Evolutionary conservation across 2,888 invertebrate species (phyloP), one percentile per base, ranked within the genome.

Genomic region (Heliconius cydno): DNA sequence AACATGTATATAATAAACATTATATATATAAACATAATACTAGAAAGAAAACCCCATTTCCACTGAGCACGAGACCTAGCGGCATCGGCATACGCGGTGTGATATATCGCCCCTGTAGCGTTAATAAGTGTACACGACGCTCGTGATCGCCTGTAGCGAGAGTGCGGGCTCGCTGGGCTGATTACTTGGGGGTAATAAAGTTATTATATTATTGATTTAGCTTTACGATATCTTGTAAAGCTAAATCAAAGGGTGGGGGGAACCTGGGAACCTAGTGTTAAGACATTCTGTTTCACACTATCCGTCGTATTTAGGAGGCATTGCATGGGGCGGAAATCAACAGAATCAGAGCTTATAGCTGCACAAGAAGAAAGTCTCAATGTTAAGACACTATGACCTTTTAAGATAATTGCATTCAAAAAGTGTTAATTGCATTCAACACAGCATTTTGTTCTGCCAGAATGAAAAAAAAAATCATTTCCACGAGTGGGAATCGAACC

Each of bases 21-120:
- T 10, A 38, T 38, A 9, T 38, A 38, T 38, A 38, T 38, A 10
- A 38, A 38, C 10, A 38, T 38, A 38, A 38, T 38, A 38, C 38
- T 10, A n/a, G n/a, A n/a, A n/a, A 38, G 2, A 46, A 34, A 68
- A 68, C 6, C 5, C 38, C 25, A n/a, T 81, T 80, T 81, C 79
- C 80, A 80, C 78, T 78, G 84, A 83, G 83, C 85, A 84, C 87
- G 85, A 85, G 86, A 86, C 85, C 80, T 86, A 87, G 86, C 89
- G 87, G 87, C 91, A 91, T 92, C 52, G 87, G 87, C 91, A 91
- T 92, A 92, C 92, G 89, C 90, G 90, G 91, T 91, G 94, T 94
- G 94, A 94, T 94, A 93, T 94, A 94, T 94, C 92, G 92, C 91
- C 92, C 87, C 91, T 91, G 92, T 91, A 91, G 92, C 93, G 94